Base-by-base conservation (phyloP, 2,113 vertebrate species). In the Eulacestoma nigropectus region DNA sequence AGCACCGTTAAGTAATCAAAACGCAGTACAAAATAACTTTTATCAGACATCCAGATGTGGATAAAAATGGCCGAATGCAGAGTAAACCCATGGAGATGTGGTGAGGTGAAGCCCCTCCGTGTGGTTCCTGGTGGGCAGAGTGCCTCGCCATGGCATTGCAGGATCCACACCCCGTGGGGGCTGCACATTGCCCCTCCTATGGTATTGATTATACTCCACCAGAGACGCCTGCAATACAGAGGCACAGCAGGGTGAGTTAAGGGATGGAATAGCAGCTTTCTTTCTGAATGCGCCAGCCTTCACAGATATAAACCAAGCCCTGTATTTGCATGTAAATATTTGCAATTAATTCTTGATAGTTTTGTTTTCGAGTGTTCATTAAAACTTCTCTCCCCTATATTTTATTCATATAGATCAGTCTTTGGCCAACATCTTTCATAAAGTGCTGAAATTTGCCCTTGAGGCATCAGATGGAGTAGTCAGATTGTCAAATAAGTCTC, bases 401-500 rank as follows among this genome's bases (percentile, higher is more conserved):
- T 98, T 98, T 97, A 97, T 97, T 98, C 96, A 96, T 97, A 94
- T 75, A 87, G 90, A 97, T 93, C 85, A 22, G 60, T 89, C 95
- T 94, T 95, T 92, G 94, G 97, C 85, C 95, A 86, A 53, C 82
- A 88, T 95, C 95, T 97, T 94, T 96, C 95, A 98, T 97, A 95
- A 97, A 97, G 97, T 97, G 97, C 91, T 97, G 95, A 97, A 98
- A 98, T 97, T 97, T 98, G 98, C 97, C 98, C 97, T 97, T 98
- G 97, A 98, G 98, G 97, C 98, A 98, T 98, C 98, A 98, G 98
- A 98, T 98, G 98, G 97, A 97, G 97, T 95, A 98, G 97, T 98
- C 98, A 97, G 97, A 97, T 97, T 97, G 98, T 98, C 97, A 98
- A 97, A 96, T 94, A 95, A 95, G 97, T 97, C 97, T 96, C 95